These are phyloP conservation scores for Drosophila orosa DNA, from an alignment of 1,140 invertebrate genomes.

Conservation along the genomic window DNA sequence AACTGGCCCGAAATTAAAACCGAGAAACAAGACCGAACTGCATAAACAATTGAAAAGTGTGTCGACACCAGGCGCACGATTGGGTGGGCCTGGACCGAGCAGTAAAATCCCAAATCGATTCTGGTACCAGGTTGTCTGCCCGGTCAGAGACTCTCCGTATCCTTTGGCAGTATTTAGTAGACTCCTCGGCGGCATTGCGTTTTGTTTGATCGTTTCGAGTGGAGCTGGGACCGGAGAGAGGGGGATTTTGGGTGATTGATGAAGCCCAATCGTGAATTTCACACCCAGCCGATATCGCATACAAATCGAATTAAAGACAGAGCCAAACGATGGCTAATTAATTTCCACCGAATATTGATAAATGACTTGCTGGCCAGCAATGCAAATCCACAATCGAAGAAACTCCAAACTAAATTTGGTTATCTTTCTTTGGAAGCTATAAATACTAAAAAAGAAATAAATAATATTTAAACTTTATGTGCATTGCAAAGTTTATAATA, in stretches of 20 bases:
- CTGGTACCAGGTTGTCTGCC: slow-evolving; percentile 65
- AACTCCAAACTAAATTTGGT: background rate
- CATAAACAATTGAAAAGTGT: slow-evolving; percentile 79
- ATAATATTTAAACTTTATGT: background rate
- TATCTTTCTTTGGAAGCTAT: background rate
- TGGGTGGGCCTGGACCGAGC: slow-evolving; percentile 7
- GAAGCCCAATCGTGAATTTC: slow-evolving; percentile 68
- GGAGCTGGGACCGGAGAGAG: slow-evolving; percentile 5
- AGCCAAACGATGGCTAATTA: slow-evolving; percentile 60
- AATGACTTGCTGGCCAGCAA: slow-evolving; percentile 49
- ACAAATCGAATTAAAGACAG: slow-evolving; percentile 81
- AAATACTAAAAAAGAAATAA: background rate
- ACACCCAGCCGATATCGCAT: slow-evolving; percentile 73
- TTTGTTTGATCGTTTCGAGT: slow-evolving; percentile 69
- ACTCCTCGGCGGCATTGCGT: slow-evolving; percentile 62
- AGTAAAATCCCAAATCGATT: slow-evolving; percentile 15
- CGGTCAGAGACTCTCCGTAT: slow-evolving; percentile 59
- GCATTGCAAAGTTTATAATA: too few species aligned
- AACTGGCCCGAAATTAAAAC: slow-evolving; percentile 56
- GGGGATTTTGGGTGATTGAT: slow-evolving; percentile 63
- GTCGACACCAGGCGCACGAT: slow-evolving; percentile 44
- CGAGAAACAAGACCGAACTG: slow-evolving; percentile 55
- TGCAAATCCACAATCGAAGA: slow-evolving; percentile 44
- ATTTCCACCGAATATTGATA: slow-evolving; percentile 73
- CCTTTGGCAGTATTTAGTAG: slow-evolving; percentile 50